phyloP scores from a whole-genome alignment of 2,113 vertebrate genomes.

The Cryptotis parvus region DNA sequence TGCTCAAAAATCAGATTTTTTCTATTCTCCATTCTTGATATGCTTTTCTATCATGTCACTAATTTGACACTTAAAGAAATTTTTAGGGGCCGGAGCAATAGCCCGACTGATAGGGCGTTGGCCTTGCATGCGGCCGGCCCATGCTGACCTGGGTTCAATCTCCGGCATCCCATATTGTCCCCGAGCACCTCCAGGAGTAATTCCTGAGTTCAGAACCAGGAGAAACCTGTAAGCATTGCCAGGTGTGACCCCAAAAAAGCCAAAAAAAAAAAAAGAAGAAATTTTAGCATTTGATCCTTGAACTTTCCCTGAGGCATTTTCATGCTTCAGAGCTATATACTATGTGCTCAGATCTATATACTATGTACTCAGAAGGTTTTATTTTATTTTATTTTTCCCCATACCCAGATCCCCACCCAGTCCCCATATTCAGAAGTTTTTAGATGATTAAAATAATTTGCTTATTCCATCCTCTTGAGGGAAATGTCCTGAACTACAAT shows the following conservation, averaged over 20 bases:
- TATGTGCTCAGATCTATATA: not conserved
- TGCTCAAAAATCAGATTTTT: not conserved
- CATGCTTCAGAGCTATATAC: not conserved
- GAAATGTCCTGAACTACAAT: not conserved
- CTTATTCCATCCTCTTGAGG: not conserved
- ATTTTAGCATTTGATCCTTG: not conserved
- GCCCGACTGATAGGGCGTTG: too few relatives aligned
- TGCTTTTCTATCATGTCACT: not conserved
- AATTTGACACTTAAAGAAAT: not conserved
- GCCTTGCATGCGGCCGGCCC: too few relatives aligned
- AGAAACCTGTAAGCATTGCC: too few relatives aligned
- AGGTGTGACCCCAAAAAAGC: too few relatives aligned
- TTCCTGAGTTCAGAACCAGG: too few relatives aligned
- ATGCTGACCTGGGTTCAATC: too few relatives aligned
- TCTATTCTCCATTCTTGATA: not conserved
- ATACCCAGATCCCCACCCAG: too few relatives aligned
- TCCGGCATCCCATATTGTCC: too few relatives aligned
- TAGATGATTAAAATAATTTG: not conserved
- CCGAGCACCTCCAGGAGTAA: too few relatives aligned
- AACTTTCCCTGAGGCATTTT: not conserved
- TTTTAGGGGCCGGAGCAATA: too few relatives aligned
- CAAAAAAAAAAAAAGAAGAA: too few relatives aligned
- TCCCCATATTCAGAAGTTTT: slow-evolving; percentile 8
- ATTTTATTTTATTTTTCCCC: too few relatives aligned
- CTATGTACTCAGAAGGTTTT: not conserved